Evolutionary conservation across 2,888 invertebrate genomes (phyloP), one percentile per base, ranked within the genome.

Genomic region (Lasioglossum zephyrum): DNA sequence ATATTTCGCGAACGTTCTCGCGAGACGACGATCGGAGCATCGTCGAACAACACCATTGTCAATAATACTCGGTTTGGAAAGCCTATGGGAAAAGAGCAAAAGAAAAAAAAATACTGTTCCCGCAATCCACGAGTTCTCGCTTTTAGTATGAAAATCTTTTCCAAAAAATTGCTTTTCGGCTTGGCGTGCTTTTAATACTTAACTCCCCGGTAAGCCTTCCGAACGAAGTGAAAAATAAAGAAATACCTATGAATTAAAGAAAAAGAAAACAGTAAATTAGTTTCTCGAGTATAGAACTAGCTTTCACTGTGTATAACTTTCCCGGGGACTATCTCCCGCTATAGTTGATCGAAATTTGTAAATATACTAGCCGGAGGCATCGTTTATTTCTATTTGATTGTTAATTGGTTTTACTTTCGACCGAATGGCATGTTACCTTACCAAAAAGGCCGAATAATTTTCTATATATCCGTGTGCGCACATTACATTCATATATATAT

Each of bases 141-240:
- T 89, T 89, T 66, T 84, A 88, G 90, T 63, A 63, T 87, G 22
- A 72, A 81, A 77, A 63, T 63, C 63, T 63, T 53, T 74, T 57
- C 53, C 75, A 79, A 78, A 86, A 86, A 82, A 79, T 79, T 82
- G 89, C 89, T 89, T 89, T 39, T 72, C 81, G 79, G 90, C 88
- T 89, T 89, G 81, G 82, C 84, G 82, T 82, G 86, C 87, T 84
- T 83, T 44, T 63, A 63, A 69, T 81, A 78, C 44, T 74, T 70
- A 57, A 57, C 57, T 57, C 57, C n/a, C 57, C 11, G 57, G 57
- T n/a, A 57, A 57, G 57, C 77, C n/a, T 60, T 66, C 36, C 36
- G 44, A 57, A 72, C 57, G 11, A 57, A 57, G n/a, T 57, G n/a
- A n/a, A n/a, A 57, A 53, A 53, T 53, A 53, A 57, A n/a, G 9